A percentile compares a stretch with the other conserved stretches of the same genome.
phyloP scores from a whole-genome alignment of 2,797 vertebrate genomes.

The Crax fasciolata region DNA sequence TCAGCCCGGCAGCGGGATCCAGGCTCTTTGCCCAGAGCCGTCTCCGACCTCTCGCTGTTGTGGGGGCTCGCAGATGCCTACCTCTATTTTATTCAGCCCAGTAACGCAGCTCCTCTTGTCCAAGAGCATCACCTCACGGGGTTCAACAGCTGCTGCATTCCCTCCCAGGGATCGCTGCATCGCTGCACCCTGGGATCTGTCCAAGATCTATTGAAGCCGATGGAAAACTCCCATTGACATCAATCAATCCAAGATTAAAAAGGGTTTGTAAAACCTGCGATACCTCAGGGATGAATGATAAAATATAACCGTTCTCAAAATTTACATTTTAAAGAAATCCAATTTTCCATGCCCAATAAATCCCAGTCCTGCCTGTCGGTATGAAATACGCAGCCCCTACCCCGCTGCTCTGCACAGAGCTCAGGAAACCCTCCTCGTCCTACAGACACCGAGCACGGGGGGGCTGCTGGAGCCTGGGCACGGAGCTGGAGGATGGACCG shows the following conservation, averaged over 20 bases:
- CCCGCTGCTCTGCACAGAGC: background rate
- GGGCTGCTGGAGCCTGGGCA: background rate
- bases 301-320: background rate
- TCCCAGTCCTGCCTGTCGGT: rapidly evolving
- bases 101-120: background rate
- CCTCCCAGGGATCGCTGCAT: background rate
- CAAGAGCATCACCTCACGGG: background rate
- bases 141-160: constrained; percentile 32
- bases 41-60: background rate
- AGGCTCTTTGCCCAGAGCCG: background rate
- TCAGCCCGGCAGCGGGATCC: background rate
- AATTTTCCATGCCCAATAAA: background rate
- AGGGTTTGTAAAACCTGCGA: background rate
- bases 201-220: background rate
- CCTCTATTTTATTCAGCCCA: background rate
- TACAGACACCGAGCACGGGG: background rate
- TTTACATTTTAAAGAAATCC: background rate
- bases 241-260: background rate
- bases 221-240: constrained; percentile 25
- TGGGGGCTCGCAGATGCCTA: background rate
- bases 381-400: background rate
- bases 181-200: constrained; percentile 45
- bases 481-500: background rate
- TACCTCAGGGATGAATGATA: background rate
- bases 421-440: rapidly evolving